Percentiles rank a stretch among this genome's conserved stretches.
These are phyloP conservation scores for Brevimyrus niger DNA, from an alignment of 2,113 vertebrate genomes.

Conservation along the genomic window DNA sequence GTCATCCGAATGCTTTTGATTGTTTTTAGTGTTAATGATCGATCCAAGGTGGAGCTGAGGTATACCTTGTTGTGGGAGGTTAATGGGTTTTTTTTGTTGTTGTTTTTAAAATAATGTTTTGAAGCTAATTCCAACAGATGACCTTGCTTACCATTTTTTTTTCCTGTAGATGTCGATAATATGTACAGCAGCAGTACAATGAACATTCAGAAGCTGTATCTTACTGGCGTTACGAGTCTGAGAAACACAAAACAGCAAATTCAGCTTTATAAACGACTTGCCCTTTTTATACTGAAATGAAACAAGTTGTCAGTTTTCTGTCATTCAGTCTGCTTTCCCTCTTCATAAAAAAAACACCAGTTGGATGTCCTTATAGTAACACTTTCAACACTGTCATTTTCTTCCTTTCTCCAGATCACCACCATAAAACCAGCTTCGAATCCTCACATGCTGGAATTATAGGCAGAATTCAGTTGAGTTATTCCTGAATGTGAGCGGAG, in stretches of 20 bases:
- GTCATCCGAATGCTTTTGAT: slow-evolving; percentile 58
- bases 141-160: slow-evolving; percentile 64
- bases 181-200: slow-evolving; percentile 94
- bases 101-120: slow-evolving; percentile 76
- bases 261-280: slow-evolving; percentile 72
- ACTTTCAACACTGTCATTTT: neutral
- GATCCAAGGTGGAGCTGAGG: slow-evolving; percentile 84
- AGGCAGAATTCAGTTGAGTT: slow-evolving; percentile 39
- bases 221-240: slow-evolving; percentile 92
- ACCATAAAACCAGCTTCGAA: slow-evolving; percentile 20
- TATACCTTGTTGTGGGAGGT: slow-evolving; percentile 99
- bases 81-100: slow-evolving; percentile 48
- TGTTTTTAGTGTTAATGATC: slow-evolving; percentile 73
- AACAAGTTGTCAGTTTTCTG: slow-evolving; percentile 59
- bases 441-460: slow-evolving; percentile 46
- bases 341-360: slow-evolving; percentile 35
- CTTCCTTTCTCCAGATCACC: neutral
- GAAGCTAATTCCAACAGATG: slow-evolving; percentile 77
- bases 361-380: slow-evolving; percentile 21
- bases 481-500: slow-evolving; percentile 52
- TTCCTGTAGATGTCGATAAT: slow-evolving; percentile 58
- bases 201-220: slow-evolving; percentile 99
- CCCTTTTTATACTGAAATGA: slow-evolving; percentile 80
- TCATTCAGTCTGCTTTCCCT: slow-evolving; percentile 50
- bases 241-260: slow-evolving; percentile 81